Conservation (phyloP, 2,888 invertebrate species). For the Nemurella pictetii region DNA sequence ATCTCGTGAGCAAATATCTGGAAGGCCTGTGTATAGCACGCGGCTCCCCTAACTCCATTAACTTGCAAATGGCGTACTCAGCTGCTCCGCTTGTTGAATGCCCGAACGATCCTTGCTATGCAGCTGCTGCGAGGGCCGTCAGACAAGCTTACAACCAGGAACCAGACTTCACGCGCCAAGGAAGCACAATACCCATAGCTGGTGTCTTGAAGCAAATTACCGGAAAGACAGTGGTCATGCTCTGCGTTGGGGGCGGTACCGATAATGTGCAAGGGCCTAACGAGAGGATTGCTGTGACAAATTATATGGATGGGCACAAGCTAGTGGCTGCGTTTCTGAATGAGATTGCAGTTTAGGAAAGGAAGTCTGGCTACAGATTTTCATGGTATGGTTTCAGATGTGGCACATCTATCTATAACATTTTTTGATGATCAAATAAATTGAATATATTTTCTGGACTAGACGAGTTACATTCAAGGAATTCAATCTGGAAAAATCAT, state of each 20-base stretch:
- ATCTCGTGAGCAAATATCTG: slow-evolving; percentile 1
- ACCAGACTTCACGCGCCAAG: slow-evolving; percentile 6
- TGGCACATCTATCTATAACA: neutral
- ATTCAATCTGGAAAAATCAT: too few species aligned
- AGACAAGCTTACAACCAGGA: neutral
- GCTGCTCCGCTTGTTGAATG: neutral
- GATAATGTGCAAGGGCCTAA: slow-evolving; percentile 3
- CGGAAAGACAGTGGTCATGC: neutral
- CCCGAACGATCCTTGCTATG: neutral
- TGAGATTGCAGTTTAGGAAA: neutral
- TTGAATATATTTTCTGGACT: neutral
- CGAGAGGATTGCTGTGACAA: slow-evolving; percentile 1
- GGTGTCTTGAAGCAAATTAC: neutral
- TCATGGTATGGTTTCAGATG: neutral
- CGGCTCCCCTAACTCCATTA: neutral
- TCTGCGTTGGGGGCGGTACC: neutral
- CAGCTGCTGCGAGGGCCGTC: neutral
- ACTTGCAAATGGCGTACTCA: neutral
- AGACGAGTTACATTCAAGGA: too few species aligned
- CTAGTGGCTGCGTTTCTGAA: slow-evolving; percentile 15
- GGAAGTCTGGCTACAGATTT: too few species aligned
- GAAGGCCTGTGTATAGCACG: neutral
- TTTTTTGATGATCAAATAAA: neutral
- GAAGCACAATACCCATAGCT: neutral
- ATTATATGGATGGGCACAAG: slow-evolving; percentile 26